Evolutionary conservation across 1,140 invertebrate species (phyloP).

Genomic region (Cepaea nemoralis): DNA sequence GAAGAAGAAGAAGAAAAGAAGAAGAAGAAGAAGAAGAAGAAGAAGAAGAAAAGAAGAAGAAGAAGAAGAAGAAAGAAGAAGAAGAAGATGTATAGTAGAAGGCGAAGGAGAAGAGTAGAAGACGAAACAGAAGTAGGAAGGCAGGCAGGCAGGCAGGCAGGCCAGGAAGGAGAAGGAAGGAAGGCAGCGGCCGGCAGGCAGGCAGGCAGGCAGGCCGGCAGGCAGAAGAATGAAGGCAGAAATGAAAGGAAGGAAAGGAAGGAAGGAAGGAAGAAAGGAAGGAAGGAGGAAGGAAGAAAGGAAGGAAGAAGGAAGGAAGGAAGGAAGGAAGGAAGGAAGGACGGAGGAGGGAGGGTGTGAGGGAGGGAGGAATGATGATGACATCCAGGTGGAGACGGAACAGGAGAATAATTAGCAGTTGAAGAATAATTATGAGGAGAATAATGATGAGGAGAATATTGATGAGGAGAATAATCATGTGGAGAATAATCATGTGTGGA

Average conservation of each 20-base stretch:
- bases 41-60: conserved; percentile 7
- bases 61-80: not conserved
- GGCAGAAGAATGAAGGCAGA: not conserved
- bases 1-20: not conserved
- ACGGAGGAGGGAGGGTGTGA: too few relatives aligned
- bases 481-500: not conserved
- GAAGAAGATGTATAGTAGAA: not conserved
- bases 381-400: not conserved
- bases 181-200: not conserved
- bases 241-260: too few relatives aligned
- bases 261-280: conserved; percentile 10
- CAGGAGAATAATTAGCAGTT: not conserved
- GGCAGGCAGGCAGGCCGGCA: not conserved
- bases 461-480: not conserved
- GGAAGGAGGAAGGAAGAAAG: conserved; percentile 7
- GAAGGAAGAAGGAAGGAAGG: not conserved
- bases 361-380: not conserved
- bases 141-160: not conserved
- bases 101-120: too few relatives aligned
- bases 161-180: not conserved
- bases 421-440: too few relatives aligned
- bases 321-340: not conserved
- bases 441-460: too few relatives aligned
- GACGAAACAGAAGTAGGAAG: too few relatives aligned
- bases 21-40: not conserved